Conservation (phyloP, 2,797 vertebrate species). For the Nothura maculosa region DNA sequence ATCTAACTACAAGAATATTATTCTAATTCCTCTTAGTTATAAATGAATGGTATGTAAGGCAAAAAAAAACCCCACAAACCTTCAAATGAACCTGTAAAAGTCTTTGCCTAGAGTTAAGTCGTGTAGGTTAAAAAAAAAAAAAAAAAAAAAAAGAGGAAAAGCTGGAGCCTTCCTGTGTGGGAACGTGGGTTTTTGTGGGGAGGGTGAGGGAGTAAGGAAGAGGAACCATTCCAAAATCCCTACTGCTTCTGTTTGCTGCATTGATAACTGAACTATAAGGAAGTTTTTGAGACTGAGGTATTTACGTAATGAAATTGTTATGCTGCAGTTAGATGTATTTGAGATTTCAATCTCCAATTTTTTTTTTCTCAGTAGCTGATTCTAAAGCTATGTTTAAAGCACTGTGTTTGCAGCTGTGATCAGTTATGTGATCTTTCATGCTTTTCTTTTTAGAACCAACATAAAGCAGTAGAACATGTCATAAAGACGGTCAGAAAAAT, state of each 20-base stretch:
- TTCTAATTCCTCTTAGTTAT: not conserved
- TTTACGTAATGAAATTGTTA: not conserved
- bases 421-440: slow-evolving; percentile 40
- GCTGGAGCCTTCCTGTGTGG: not conserved
- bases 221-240: not conserved
- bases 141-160: not conserved
- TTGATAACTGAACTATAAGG: not conserved
- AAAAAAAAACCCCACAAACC: too few species aligned
- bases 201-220: too few species aligned
- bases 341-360: not conserved
- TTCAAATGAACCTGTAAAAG: too few species aligned
- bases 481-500: slow-evolving; percentile 93
- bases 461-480: slow-evolving; percentile 90
- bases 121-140: not conserved
- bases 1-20: not conserved
- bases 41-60: not conserved
- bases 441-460: slow-evolving; percentile 85
- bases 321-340: not conserved
- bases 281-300: not conserved
- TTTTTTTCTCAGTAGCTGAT: not conserved
- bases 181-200: too few species aligned
- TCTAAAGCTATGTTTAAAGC: not conserved
- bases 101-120: not conserved
- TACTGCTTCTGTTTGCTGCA: not conserved
- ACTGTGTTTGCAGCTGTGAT: not conserved